These are phyloP conservation scores for Delphinapterus leucas DNA, from an alignment of 2,113 vertebrate genomes.

Conservation along the genomic window DNA sequence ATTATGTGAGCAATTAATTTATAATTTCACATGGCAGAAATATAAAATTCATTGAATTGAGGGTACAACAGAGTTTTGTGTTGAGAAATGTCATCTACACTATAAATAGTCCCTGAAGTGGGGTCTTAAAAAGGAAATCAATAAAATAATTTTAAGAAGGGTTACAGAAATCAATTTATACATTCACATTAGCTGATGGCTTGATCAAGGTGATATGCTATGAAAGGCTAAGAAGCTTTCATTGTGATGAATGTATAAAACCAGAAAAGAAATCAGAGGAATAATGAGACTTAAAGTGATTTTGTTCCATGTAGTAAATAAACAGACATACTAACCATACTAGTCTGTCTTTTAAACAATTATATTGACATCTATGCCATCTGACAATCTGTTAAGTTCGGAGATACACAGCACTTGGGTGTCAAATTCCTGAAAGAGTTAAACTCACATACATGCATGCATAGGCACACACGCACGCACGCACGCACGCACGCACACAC, in stretches of 20 bases:
- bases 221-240: not conserved
- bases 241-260: not conserved
- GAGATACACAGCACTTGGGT: not conserved
- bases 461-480: too few species aligned
- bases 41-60: not conserved
- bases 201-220: not conserved
- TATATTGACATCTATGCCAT: not conserved
- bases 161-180: not conserved
- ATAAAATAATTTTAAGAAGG: not conserved
- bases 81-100: not conserved
- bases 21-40: not conserved
- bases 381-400: not conserved
- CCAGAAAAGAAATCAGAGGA: not conserved
- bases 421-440: not conserved
- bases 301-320: slow-evolving; percentile 15
- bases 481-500: not conserved
- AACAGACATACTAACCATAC: not conserved
- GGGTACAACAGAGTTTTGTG: not conserved
- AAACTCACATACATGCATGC: not conserved
- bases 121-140: not conserved
- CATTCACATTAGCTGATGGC: not conserved
- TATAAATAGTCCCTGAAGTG: not conserved
- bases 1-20: not conserved
- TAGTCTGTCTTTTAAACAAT: not conserved
- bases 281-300: not conserved